These are phyloP conservation scores for Nesogale talazaci DNA, from an alignment of 2,113 vertebrate species.

Conservation along the genomic window DNA sequence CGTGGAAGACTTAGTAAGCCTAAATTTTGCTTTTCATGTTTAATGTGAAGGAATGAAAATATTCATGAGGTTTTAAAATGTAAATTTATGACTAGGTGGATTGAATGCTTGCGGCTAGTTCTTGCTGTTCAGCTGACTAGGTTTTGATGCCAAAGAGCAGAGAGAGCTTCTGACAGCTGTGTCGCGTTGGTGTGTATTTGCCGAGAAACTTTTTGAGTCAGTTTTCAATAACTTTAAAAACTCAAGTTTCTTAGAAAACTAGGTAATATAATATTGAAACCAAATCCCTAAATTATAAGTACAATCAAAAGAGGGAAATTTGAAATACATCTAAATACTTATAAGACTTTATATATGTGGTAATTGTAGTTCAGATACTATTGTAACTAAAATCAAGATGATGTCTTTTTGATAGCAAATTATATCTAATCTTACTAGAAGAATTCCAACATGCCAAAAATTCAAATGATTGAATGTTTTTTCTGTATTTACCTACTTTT, in stretches of 20 bases:
- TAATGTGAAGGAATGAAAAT: not conserved
- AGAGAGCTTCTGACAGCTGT: too few relatives aligned
- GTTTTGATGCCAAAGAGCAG: too few relatives aligned
- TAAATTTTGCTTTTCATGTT: not conserved
- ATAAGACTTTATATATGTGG: slow-evolving; percentile 5
- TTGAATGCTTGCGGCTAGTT: too few relatives aligned
- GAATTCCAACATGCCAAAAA: not conserved
- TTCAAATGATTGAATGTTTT: not conserved
- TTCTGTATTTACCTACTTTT: slow-evolving; percentile 48
- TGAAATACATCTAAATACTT: not conserved
- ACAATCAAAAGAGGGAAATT: not conserved
- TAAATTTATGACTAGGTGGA: too few relatives aligned
- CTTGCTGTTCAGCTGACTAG: too few relatives aligned
- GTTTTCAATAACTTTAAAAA: not conserved
- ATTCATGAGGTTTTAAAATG: too few relatives aligned
- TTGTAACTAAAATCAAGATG: not conserved
- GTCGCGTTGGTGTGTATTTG: not conserved
- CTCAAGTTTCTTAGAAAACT: not conserved
- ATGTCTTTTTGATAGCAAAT: not conserved
- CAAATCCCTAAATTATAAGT: slow-evolving; percentile 9
- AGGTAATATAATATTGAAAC: not conserved
- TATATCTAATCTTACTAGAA: not conserved
- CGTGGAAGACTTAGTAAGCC: not conserved
- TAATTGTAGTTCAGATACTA: not conserved
- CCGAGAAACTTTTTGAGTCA: not conserved